A percentile compares a stretch with the other conserved stretches of the same genome.
Evolutionary conservation across 2,888 invertebrate species (phyloP).

Genomic region (Synergus laeviventris): DNA sequence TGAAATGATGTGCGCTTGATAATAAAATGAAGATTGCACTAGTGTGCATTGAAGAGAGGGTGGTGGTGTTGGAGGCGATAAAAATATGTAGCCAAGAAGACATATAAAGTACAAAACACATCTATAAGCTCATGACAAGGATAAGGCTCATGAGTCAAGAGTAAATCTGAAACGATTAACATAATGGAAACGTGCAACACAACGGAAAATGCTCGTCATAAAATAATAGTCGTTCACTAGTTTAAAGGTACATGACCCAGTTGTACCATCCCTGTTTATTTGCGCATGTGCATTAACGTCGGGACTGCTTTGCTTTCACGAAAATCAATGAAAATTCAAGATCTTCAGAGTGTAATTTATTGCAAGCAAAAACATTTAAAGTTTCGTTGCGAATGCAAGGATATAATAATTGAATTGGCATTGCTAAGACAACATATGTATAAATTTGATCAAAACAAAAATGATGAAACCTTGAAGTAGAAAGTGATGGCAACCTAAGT

Average conservation of each 20-base stretch:
- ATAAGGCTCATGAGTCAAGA: background rate
- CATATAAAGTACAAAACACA: slow-evolving; percentile 12
- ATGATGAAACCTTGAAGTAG: background rate
- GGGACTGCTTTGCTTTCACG: slow-evolving; percentile 28
- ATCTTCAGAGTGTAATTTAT: slow-evolving; percentile 7
- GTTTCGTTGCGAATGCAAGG: background rate
- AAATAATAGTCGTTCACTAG: slow-evolving; percentile 39
- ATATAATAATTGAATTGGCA: background rate
- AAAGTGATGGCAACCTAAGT: background rate
- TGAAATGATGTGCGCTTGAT: background rate
- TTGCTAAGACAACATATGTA: background rate
- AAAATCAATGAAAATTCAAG: slow-evolving; percentile 41
- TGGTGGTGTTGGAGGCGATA: background rate
- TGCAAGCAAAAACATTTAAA: slow-evolving; percentile 10
- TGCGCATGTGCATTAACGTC: slow-evolving; percentile 29
- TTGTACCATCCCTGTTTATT: slow-evolving; percentile 35
- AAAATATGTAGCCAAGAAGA: background rate
- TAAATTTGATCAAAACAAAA: background rate
- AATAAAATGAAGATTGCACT: background rate
- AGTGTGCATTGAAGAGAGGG: background rate
- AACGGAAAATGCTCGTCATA: slow-evolving; percentile 31
- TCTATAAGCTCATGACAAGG: background rate
- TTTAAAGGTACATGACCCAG: slow-evolving; percentile 46
- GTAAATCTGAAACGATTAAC: slow-evolving; percentile 25
- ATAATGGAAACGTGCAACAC: slow-evolving; percentile 14